Conservation (phyloP, 2,888 invertebrate species). For the Herminia tarsipennalis region DNA sequence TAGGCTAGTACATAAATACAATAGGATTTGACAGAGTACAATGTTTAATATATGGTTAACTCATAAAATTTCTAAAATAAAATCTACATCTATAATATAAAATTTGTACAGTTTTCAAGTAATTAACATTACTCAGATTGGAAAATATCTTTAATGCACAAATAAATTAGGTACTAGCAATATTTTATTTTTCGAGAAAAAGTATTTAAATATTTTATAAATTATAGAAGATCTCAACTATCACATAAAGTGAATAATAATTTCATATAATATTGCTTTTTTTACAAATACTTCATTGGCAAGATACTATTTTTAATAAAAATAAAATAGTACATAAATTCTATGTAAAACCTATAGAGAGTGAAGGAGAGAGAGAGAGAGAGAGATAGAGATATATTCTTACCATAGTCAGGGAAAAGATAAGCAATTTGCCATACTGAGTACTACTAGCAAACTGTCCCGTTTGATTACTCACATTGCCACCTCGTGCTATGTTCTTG, state of each 20-base stretch:
- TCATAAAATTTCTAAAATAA: conserved; percentile 71
- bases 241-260: conserved; percentile 76
- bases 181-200: conserved; percentile 59
- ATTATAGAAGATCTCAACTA: conserved; percentile 79
- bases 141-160: conserved; percentile 49
- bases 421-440: conserved; percentile 77
- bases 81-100: conserved; percentile 63
- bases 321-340: conserved; percentile 68
- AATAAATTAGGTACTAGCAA: conserved; percentile 66
- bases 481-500: conserved; percentile 76
- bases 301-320: conserved; percentile 71
- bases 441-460: conserved; percentile 74
- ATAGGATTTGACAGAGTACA: conserved; percentile 63
- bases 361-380: conserved; percentile 79
- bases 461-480: conserved; percentile 46
- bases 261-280: conserved; percentile 66
- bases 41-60: conserved; percentile 74
- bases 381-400: conserved; percentile 67
- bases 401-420: conserved; percentile 62
- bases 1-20: conserved; percentile 79
- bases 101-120: conserved; percentile 76
- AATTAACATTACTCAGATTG: conserved; percentile 45
- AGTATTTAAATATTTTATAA: conserved; percentile 60
- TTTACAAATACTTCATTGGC: conserved; percentile 81
- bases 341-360: conserved; percentile 77